Conservation (phyloP, 2,888 invertebrate genomes). For the Caenorhabditis sulstoni region DNA sequence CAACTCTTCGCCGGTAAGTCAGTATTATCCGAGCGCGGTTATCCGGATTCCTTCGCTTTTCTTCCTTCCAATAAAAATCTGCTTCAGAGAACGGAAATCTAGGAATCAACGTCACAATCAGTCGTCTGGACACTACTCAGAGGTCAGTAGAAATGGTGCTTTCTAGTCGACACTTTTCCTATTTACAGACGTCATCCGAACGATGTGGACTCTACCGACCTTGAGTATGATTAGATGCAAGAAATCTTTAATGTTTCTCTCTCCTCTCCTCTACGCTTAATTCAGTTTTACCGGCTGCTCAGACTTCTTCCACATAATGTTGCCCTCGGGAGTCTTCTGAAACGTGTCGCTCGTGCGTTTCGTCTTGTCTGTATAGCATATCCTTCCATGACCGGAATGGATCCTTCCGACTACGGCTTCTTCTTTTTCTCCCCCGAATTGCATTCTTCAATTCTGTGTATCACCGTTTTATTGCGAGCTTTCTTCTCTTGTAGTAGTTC, state of each 20-base stretch:
- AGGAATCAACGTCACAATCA: conserved; percentile 99
- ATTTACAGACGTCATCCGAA: conserved; percentile 28
- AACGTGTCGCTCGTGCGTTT: conserved; percentile 2
- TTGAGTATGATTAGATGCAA: conserved; percentile 20
- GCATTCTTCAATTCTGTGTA: background rate
- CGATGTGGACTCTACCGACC: conserved; percentile 19
- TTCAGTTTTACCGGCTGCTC: conserved; percentile 33
- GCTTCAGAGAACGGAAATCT: conserved; percentile 96
- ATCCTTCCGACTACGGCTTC: conserved; percentile 46
- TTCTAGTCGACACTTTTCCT: too few species aligned
- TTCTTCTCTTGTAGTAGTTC: conserved; percentile 8
- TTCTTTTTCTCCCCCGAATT: background rate
- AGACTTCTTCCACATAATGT: conserved; percentile 8
- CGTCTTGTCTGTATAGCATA: conserved; percentile 50
- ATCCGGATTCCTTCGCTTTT: conserved; percentile 8
- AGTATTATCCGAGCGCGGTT: too few species aligned
- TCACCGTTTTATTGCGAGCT: conserved; percentile 25
- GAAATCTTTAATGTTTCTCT: conserved; percentile 3
- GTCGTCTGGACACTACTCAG: conserved; percentile 80
- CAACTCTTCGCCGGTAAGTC: conserved; percentile 91
- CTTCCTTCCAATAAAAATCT: too few species aligned
- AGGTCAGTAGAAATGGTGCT: background rate
- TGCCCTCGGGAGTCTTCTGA: conserved; percentile 7
- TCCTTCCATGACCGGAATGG: conserved; percentile 54
- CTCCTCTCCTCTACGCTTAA: background rate